phyloP scores from a whole-genome alignment of 2,113 vertebrate genomes.

The Triplophysa dalaica region DNA sequence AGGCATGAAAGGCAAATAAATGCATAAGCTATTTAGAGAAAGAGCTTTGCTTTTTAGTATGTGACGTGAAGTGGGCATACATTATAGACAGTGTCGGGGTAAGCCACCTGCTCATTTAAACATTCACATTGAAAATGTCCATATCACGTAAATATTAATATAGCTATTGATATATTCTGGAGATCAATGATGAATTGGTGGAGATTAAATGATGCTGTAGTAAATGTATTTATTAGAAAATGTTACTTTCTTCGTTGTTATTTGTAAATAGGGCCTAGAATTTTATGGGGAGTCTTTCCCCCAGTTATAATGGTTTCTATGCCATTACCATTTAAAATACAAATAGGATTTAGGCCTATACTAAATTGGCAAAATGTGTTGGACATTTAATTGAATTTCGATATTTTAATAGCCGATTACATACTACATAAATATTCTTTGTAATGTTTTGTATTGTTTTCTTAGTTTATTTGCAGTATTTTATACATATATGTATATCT shows the following conservation, averaged over 20 bases:
- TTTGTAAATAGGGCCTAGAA: neutral
- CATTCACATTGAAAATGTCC: constrained; percentile 38
- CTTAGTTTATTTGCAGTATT: neutral
- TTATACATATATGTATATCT: too few species aligned
- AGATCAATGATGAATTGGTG: constrained; percentile 46
- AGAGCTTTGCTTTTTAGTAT: constrained; percentile 1
- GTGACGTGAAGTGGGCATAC: neutral
- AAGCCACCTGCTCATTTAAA: constrained; percentile 55
- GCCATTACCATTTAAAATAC: neutral
- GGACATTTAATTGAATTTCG: neutral
- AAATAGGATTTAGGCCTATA: neutral
- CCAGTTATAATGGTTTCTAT: neutral
- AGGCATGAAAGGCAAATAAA: neutral
- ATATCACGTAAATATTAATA: constrained; percentile 44
- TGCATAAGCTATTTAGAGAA: neutral
- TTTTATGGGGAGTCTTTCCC: neutral
- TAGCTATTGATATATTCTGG: constrained; percentile 20
- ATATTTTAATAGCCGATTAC: neutral
- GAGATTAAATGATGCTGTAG: constrained; percentile 29
- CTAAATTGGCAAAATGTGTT: neutral
- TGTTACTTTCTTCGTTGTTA: neutral
- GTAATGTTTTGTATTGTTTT: neutral
- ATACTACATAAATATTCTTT: neutral
- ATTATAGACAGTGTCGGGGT: constrained; percentile 6
- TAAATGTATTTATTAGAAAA: constrained; percentile 10